Base-by-base conservation (phyloP, 1,140 invertebrate species). In the Tenebrio molitor region DNA sequence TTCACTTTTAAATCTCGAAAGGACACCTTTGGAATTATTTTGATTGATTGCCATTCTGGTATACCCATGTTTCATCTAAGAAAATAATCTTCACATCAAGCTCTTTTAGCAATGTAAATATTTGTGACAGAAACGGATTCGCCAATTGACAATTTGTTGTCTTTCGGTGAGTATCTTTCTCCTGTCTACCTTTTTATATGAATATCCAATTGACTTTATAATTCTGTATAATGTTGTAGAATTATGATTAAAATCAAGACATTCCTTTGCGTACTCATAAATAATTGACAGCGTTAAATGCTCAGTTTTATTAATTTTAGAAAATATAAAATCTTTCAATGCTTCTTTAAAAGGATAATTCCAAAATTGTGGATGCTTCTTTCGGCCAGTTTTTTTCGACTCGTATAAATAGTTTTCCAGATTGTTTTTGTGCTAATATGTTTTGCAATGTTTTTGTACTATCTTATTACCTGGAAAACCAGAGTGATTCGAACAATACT, bases 41-140 rank as follows among this genome's bases (percentile, higher is more conserved):
- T 44, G 17, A 16, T 16, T 44, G 2, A 17, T 6, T 44, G 1
- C 42, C 15, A 16, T 44, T 44, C 14, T 44, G 42, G 42, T 44
- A 44, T 17, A 44, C 42, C 42, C 42, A 44, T 16, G 42, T 44
- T 8, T 44, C 42, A 44, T 44, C 16, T 8, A 44, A 8, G 17
- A 1, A 44, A 5, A 44, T 8, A 44, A 44, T 16, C 12, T 16
- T 44, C 17, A 44, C n/a, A 12, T 44, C 42, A 4, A 2, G 1
- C 14, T 44, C 15, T 6, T 44, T 2, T 1, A 44, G 42, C 10
- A 44, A 16, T 44, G 2, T 12, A 17, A 16, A 44, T 15, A 44
- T 17, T 3, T 44, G 2, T 2, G 14, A 44, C 42, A 44, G 17
- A 44, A 44, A 16, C 17, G 1, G 17, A 44, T 44, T 16, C 42